Evolutionary conservation across 2,113 vertebrate species (phyloP).

Genomic region (Onychostruthus taczanowskii): DNA sequence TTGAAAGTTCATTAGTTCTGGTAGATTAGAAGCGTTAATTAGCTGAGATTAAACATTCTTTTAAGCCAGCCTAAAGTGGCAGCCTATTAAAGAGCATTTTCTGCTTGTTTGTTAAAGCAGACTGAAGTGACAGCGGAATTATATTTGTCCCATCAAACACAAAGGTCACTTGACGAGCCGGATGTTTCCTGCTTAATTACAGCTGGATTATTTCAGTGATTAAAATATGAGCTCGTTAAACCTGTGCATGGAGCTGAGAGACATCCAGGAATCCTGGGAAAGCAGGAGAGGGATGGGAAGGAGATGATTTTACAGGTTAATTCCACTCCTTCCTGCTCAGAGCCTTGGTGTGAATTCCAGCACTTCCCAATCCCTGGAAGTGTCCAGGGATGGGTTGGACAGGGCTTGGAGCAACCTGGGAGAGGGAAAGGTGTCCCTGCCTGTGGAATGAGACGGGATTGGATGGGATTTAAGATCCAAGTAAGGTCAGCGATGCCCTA

Average conservation of each 20-base stretch:
- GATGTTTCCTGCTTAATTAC: slow-evolving; percentile 49
- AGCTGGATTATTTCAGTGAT: slow-evolving; percentile 21
- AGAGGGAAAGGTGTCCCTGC: background rate
- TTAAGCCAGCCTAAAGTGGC: background rate
- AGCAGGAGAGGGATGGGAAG: background rate
- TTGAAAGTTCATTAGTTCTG: slow-evolving; percentile 59
- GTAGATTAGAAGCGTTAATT: slow-evolving; percentile 57
- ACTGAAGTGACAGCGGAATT: slow-evolving; percentile 40
- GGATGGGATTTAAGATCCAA: background rate
- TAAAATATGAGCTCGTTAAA: slow-evolving; percentile 14
- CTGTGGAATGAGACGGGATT: background rate
- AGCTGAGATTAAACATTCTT: slow-evolving; percentile 53
- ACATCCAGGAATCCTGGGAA: background rate
- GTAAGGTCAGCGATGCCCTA: background rate
- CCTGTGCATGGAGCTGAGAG: background rate
- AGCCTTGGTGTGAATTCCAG: background rate
- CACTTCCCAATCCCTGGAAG: background rate
- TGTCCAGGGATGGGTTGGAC: rapidly evolving
- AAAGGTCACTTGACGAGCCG: slow-evolving; percentile 25
- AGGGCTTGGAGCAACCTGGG: background rate
- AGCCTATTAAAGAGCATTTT: slow-evolving; percentile 48
- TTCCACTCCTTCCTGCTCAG: background rate
- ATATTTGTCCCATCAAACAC: slow-evolving; percentile 41
- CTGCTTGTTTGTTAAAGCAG: slow-evolving; percentile 48
- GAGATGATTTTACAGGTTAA: background rate